Base-by-base conservation (phyloP, 2,113 vertebrate species). In the Kryptolebias marmoratus region DNA sequence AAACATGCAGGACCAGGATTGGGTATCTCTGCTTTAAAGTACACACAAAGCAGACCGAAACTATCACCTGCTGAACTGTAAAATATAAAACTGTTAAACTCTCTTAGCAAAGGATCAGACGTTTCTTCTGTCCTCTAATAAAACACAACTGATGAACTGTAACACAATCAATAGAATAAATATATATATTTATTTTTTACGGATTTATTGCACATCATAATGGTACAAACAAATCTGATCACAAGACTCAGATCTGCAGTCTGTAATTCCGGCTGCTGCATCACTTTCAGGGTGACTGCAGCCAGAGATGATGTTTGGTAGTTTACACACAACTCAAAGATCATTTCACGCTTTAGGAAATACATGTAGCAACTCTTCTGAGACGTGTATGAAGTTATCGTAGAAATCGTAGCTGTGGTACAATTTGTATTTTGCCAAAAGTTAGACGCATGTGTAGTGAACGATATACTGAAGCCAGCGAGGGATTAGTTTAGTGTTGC, bases 151-250 rank as follows among this genome's bases (percentile, higher is more conserved):
- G 27, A 60, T 16, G 5, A 62, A 22, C 28, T 42, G 27, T 42
- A 22, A 55, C 30, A 39, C 1, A 1, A 36, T 2, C 2, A 61
- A 52, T 69, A 15, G 16, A 45, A 14, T 15, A 27, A 55, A 31
- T 44, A 62, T 47, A 1, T 4, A 62, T 47, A 1, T 4, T 42
- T 42, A 42, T 42, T 42, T 10, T 5, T 42, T 8, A 36, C 8
- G 12, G 13, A 48, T 58, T 54, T 53, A 53, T 81, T 72, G 58
- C 67, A 64, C 79, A 72, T 52, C 14, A 52, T 49, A 28, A 50
- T 52, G n/a, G 30, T 55, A 59, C 22, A 28, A 60, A 42, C 39
- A 42, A 42, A 42, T 42, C 39, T 42, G 39, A 42, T 42, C 39
- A 6, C 22, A 22, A 22, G 22, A 22, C 22, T 3, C 4, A 42